phyloP scores from a whole-genome alignment of 92 coral and sea anemone genomes.

The Phenganax subtilis region DNA sequence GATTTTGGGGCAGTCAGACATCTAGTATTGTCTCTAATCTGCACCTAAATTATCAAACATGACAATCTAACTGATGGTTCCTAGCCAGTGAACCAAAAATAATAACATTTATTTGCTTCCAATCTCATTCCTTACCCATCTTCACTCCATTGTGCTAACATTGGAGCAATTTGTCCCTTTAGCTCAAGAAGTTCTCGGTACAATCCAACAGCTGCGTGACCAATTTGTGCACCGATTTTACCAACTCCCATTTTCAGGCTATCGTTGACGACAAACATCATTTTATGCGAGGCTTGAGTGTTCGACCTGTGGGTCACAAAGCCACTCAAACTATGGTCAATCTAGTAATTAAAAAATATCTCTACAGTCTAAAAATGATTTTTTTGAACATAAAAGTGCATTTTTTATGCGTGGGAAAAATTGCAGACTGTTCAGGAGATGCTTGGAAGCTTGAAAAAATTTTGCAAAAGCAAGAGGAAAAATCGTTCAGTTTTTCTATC shows the following conservation, averaged over 20 bases:
- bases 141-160: slow-evolving; percentile 68
- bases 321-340: slow-evolving; percentile 35
- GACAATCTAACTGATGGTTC: neutral
- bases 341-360: neutral
- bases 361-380: neutral
- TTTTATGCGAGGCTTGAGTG: slow-evolving; percentile 56
- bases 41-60: neutral
- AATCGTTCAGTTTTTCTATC: too few species aligned
- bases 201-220: slow-evolving; percentile 78
- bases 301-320: slow-evolving; percentile 25
- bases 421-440: too few species aligned
- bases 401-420: neutral
- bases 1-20: too few species aligned
- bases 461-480: too few species aligned
- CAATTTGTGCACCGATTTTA: slow-evolving; percentile 80
- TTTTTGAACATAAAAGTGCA: neutral
- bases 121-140: slow-evolving; percentile 60
- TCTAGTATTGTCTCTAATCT: neutral
- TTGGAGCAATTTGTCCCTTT: slow-evolving; percentile 44
- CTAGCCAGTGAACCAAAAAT: neutral
- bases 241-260: slow-evolving; percentile 85
- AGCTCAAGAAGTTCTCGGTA: slow-evolving; percentile 54
- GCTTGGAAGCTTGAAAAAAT: too few species aligned
- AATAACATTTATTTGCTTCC: neutral
- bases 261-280: slow-evolving; percentile 82